A percentile compares a stretch with the other conserved stretches of the same genome.
Evolutionary conservation across 2,888 invertebrate species (phyloP).

Genomic region (Dicyrtoma fusca): DNA sequence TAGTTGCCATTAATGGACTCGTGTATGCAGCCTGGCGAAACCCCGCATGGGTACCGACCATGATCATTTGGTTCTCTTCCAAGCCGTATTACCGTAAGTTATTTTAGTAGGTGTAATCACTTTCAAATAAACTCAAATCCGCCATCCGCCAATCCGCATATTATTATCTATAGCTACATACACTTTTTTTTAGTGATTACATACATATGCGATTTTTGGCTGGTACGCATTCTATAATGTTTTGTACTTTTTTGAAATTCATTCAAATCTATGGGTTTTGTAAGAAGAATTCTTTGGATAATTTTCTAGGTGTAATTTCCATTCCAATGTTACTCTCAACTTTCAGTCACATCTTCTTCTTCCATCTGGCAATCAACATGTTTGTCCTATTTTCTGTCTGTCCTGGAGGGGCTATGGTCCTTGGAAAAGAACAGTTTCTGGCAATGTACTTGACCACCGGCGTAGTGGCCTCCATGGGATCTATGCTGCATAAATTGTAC

Average conservation of each 20-base stretch:
- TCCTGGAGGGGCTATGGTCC: conserved; percentile 69
- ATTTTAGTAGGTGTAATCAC: too few relatives aligned
- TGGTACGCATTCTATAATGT: background rate
- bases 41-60: conserved; percentile 70
- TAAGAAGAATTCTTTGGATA: conserved; percentile 39
- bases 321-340: conserved; percentile 91
- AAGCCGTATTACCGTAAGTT: conserved; percentile 76
- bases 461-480: conserved; percentile 81
- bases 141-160: too few relatives aligned
- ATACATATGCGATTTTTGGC: background rate
- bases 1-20: conserved; percentile 75
- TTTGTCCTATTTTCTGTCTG: conserved; percentile 89
- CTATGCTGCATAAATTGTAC: conserved; percentile 77
- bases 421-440: conserved; percentile 90
- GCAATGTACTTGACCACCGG: conserved; percentile 88
- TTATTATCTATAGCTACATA: too few relatives aligned
- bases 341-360: conserved; percentile 86
- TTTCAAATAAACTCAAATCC: background rate
- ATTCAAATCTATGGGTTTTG: background rate
- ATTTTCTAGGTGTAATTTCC: conserved; percentile 71
- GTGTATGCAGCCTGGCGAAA: conserved; percentile 84
- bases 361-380: conserved; percentile 94
- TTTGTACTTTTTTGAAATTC: too few relatives aligned
- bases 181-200: too few relatives aligned
- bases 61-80: conserved; percentile 84